phyloP scores from a whole-genome alignment of 2,113 vertebrate species.

The Leucopsar rothschildi region DNA sequence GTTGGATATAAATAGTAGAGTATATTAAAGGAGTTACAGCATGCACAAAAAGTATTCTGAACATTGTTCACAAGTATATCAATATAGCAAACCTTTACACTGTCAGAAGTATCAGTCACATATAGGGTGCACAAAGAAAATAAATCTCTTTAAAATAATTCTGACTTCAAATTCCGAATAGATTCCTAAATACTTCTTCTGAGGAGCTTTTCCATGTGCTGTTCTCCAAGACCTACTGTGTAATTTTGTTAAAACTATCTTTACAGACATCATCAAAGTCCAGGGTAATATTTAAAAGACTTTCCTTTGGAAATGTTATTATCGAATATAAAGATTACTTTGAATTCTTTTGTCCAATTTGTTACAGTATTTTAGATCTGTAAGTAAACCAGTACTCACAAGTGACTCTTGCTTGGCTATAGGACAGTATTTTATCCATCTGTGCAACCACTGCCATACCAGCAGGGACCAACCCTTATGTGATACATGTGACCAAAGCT shows the following conservation, averaged over 20 bases:
- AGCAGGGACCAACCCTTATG: not conserved
- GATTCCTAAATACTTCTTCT: not conserved
- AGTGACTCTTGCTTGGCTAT: not conserved
- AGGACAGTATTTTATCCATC: fast-evolving
- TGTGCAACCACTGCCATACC: not conserved
- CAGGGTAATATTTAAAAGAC: not conserved
- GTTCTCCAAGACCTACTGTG: not conserved
- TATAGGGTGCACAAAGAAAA: not conserved
- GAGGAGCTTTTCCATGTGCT: not conserved
- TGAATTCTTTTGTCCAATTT: not conserved
- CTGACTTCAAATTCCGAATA: not conserved
- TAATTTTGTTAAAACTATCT: not conserved
- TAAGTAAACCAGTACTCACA: not conserved
- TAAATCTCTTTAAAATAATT: not conserved
- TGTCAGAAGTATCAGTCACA: not conserved
- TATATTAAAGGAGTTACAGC: not conserved
- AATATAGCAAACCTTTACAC: not conserved
- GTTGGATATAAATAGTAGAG: not conserved
- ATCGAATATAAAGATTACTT: not conserved
- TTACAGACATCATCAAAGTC: not conserved
- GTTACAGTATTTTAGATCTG: not conserved
- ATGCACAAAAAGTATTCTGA: too few species aligned
- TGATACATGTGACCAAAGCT: not conserved
- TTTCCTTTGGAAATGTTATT: not conserved
- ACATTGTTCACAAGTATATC: not conserved